Evolutionary conservation across 1,140 invertebrate species (phyloP).

Genomic region (Charaxes varanes): DNA sequence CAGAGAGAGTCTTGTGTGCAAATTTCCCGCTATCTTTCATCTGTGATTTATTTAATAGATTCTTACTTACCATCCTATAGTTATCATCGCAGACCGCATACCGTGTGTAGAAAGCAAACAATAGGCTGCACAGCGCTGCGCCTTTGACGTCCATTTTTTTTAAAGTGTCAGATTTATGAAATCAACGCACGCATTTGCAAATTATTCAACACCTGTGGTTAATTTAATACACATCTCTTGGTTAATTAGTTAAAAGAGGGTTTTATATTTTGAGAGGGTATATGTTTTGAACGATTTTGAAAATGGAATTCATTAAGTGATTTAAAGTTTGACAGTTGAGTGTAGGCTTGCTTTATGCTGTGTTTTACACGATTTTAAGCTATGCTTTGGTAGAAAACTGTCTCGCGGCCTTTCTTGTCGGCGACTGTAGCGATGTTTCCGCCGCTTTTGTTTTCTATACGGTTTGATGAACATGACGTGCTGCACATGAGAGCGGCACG

Average conservation of each 20-base stretch:
- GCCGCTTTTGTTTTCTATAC: constrained; percentile 63
- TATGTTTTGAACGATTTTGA: too few species aligned
- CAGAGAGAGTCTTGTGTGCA: constrained; percentile 7
- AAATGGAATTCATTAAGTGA: neutral
- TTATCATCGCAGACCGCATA: constrained; percentile 44
- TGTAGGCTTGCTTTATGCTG: constrained; percentile 1
- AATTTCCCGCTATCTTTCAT: neutral
- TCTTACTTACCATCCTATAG: constrained; percentile 54
- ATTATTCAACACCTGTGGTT: neutral
- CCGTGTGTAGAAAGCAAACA: constrained; percentile 61
- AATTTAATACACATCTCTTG: neutral
- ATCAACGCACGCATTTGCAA: constrained; percentile 6
- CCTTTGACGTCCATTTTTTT: constrained; percentile 28
- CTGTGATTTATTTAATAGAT: constrained; percentile 25
- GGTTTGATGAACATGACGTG: constrained; percentile 50
- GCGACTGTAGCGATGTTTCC: constrained; percentile 57
- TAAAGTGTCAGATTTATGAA: constrained; percentile 20
- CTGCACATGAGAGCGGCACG: constrained; percentile 34
- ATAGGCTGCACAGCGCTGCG: constrained; percentile 21
- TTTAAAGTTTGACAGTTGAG: neutral
- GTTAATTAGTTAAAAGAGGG: neutral
- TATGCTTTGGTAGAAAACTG: constrained; percentile 35
- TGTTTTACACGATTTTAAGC: constrained; percentile 5
- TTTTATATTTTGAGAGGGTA: too few species aligned
- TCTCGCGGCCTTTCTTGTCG: constrained; percentile 51